Evolutionary conservation across 2,797 vertebrate species (phyloP).

Genomic region (Manis javanica): DNA sequence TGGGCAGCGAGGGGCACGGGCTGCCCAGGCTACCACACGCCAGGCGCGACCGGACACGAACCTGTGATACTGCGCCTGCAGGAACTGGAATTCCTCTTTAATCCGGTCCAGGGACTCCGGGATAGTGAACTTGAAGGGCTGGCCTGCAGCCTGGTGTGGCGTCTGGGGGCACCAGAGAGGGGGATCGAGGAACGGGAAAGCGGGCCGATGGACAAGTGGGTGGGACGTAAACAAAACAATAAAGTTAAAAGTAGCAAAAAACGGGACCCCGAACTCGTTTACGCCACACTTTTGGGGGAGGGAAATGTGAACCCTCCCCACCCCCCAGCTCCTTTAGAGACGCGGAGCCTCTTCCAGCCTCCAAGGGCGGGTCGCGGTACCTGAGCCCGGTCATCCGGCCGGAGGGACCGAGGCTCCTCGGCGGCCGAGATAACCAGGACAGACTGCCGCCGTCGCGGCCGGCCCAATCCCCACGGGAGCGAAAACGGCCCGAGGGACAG

Average conservation of each 20-base stretch:
- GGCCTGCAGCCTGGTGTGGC: conserved; percentile 95
- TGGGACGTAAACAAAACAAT: conserved; percentile 46
- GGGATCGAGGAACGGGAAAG: not conserved
- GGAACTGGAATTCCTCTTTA: conserved; percentile 98
- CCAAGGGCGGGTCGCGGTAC: not conserved
- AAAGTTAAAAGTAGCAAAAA: conserved; percentile 66
- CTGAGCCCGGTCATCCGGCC: not conserved
- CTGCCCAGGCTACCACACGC: not conserved
- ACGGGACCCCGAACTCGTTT: conserved; percentile 44
- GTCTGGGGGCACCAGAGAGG: conserved; percentile 84
- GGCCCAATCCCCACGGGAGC: not conserved
- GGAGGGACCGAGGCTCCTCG: not conserved
- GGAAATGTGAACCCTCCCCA: not conserved
- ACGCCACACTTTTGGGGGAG: not conserved
- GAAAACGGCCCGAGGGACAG: not conserved
- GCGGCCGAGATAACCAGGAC: not conserved
- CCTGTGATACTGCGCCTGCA: conserved; percentile 98
- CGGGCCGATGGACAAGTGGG: not conserved
- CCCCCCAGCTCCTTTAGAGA: not conserved
- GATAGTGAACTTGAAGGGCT: conserved; percentile 98
- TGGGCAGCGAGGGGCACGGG: not conserved
- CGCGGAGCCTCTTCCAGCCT: not conserved
- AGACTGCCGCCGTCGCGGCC: rapidly evolving
- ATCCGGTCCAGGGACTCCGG: conserved; percentile 97
- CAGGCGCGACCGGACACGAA: conserved; percentile 76